Percentiles rank a stretch among this genome's conserved stretches.
phyloP scores from a whole-genome alignment of 2,888 invertebrate species.

The Cheilosia vulpina region DNA sequence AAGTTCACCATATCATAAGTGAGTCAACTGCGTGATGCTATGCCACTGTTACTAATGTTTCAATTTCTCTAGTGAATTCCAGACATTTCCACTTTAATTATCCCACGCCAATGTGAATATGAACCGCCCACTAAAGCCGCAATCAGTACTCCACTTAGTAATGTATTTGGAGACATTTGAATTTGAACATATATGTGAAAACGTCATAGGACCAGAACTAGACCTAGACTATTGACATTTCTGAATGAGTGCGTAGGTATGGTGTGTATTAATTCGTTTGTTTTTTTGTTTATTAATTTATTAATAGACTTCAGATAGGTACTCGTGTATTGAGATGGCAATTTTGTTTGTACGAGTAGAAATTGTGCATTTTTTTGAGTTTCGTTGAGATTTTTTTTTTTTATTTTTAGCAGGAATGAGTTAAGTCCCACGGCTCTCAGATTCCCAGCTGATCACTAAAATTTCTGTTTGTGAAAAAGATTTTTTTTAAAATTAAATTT shows the following conservation, averaged over 20 bases:
- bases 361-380: constrained; percentile 16
- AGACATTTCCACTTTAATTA: constrained; percentile 41
- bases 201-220: constrained; percentile 9
- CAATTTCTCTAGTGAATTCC: constrained; percentile 32
- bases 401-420: constrained; percentile 31
- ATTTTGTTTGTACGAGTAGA: not conserved
- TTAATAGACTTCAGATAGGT: constrained; percentile 18
- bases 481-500: not conserved
- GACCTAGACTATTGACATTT: not conserved
- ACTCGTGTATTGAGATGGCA: constrained; percentile 1
- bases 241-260: constrained; percentile 36
- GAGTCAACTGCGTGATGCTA: constrained; percentile 6
- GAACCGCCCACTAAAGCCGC: constrained; percentile 37
- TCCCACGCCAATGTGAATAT: constrained; percentile 26
- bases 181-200: constrained; percentile 9
- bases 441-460: constrained; percentile 8
- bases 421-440: constrained; percentile 37
- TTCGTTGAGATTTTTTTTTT: not conserved
- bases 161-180: constrained; percentile 37
- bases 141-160: constrained; percentile 29
- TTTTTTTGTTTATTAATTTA: constrained; percentile 19
- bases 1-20: not conserved
- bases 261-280: not conserved
- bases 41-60: not conserved
- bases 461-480: not conserved